Evolutionary conservation across 1,140 invertebrate species (phyloP), one percentile per base, ranked within the genome.

Genomic region (Formica exsecta): DNA sequence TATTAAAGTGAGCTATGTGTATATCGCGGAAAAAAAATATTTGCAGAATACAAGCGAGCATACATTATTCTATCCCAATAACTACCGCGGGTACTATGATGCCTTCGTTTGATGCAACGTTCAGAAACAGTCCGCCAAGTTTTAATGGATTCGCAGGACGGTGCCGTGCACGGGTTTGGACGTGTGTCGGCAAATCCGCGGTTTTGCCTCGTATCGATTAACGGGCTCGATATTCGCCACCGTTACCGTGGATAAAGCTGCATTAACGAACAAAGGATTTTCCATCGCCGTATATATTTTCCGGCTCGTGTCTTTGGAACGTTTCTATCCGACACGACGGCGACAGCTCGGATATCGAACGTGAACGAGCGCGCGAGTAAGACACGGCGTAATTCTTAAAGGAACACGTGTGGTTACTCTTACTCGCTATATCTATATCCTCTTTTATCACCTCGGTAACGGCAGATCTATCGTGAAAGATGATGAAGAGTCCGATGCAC

Each of bases 141-240:
- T 83, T 83, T 83, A 83, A 83, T 83, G 68, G 79, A 83, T 83
- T 83, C 79, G 68, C 79, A 68, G 68, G 68, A 74, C 79, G 54
- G 54, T 48, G 38, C 54, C 51, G 54, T 73, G 25, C 59, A 71
- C 51, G 13, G 13, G 54, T 62, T 71, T 22, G 48, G 65, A 80
- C 32, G 68, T 83, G 68, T 73, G 54, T 83, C 61, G 79, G 68
- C 74, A 83, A 83, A 83, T 61, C 71, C 79, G 79, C 25, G 79
- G 79, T 83, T 83, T 83, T 62, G 79, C 68, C 68, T 48, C 38
- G 68, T 83, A 83, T 83, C 79, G 79, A 83, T 83, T 83, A 83
- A 74, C 66, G 68, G 68, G 66, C 51, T 61, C 79, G 66, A 81
- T 83, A 83, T 79, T 79, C 73, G 59, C 59, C 74, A 41, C 29